Base-by-base conservation (phyloP, 1,140 invertebrate species). In the Xylocopa sonorina region DNA sequence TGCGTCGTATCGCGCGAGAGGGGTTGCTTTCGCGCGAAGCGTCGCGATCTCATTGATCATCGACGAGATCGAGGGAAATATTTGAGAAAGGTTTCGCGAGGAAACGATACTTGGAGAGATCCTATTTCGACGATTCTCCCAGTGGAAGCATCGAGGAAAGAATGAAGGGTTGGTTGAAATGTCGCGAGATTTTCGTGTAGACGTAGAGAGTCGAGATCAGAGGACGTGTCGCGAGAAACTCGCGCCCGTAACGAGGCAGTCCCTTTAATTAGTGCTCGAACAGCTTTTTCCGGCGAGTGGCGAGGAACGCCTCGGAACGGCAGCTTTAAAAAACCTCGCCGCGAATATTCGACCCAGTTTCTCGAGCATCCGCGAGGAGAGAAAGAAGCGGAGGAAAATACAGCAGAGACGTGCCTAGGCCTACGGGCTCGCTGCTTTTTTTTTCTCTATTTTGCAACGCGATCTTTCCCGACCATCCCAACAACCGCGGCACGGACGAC, bases 231-330 rank as follows among this genome's bases (percentile, higher is more conserved):
- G 24, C 62, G 73, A 66, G 73, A 66, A 66, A 58, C 27, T n/a
- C 2, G 7, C 50, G n/a, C 63, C 46, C 18, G 50, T 46, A 53
- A 9, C 24, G 46, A 53, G 16, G 34, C 76, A 34, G 67, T 57
- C 76, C 68, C 58, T 78, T 78, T 78, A 78, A 78, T 78, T 78
- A 78, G 76, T 27, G 76, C 68, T 78, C 76, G 76, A 78, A 78
- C n/a, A n/a, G n/a, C 76, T 53, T 63, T 63, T 46, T 46, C 57
- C 10, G 67, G 9, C 34, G 68, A 78, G 76, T 62, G 76, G 46
- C 32, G 12, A 16, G 67, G 57, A 68, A 71, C 67, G 75, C 66
- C 55, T 62, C 53, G 60, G 50, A 75, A 53, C 64, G 14, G 18
- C 16, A 34, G 79, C 73, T 77, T 80, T 80, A 77, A 57, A 80